Percentiles rank a stretch among this genome's conserved stretches.
Evolutionary conservation across 2,113 vertebrate genomes (phyloP).

Genomic region (Pollimyrus isidori): DNA sequence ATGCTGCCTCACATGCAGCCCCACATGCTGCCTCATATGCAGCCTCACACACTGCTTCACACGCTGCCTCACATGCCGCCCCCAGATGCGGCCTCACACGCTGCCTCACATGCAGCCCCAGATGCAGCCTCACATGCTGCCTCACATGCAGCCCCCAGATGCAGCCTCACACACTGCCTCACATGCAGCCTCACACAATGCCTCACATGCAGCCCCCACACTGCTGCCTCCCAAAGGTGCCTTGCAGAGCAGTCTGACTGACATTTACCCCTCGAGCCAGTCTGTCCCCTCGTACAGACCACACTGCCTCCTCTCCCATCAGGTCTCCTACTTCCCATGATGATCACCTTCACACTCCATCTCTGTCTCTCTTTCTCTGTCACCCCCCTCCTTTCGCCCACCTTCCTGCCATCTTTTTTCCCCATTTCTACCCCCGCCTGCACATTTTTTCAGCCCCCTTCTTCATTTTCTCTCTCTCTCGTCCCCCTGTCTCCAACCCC

Average conservation of each 20-base stretch:
- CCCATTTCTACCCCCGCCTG: neutral
- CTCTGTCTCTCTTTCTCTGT: neutral
- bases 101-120: too few relatives aligned
- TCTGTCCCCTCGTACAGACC: neutral
- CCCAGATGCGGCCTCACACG: too few relatives aligned
- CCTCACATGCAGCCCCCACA: too few relatives aligned
- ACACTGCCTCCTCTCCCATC: neutral
- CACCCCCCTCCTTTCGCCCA: neutral
- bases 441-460: slow-evolving; percentile 34
- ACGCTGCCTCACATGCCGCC: too few relatives aligned
- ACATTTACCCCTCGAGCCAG: neutral
- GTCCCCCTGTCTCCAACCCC: neutral
- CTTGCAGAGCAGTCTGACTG: neutral
- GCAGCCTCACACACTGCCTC: too few relatives aligned
- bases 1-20: too few relatives aligned
- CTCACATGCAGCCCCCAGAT: too few relatives aligned
- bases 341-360: neutral
- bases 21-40: too few relatives aligned
- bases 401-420: neutral
- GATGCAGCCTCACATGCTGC: neutral
- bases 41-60: too few relatives aligned
- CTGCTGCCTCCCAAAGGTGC: neutral
- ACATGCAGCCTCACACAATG: too few relatives aligned
- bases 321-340: neutral
- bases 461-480: slow-evolving; percentile 14